Conservation (phyloP, 2,797 vertebrate genomes). For the Cuculus canorus region DNA sequence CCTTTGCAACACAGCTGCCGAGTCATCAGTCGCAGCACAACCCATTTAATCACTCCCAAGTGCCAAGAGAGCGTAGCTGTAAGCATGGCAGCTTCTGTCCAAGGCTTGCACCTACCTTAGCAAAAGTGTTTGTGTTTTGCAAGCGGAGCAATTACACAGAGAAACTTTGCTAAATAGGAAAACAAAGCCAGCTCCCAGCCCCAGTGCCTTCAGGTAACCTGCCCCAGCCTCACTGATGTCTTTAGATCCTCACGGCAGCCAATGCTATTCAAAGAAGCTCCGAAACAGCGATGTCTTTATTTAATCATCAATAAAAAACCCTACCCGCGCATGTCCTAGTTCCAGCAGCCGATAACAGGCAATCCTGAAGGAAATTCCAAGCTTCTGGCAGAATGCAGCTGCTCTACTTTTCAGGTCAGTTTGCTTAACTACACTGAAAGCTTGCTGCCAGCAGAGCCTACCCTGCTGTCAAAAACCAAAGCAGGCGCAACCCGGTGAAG, state of each 20-base stretch:
- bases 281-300: rapidly evolving
- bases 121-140: background rate
- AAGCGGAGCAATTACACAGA: rapidly evolving
- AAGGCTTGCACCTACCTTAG: background rate
- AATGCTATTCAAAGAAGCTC: background rate
- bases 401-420: background rate
- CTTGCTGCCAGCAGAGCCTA: background rate
- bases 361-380: background rate
- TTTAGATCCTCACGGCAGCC: background rate
- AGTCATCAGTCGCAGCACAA: background rate
- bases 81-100: background rate
- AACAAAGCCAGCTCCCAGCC: background rate
- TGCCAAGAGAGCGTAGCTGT: rapidly evolving
- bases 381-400: background rate
- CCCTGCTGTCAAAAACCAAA: background rate
- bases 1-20: background rate
- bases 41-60: background rate
- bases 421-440: background rate
- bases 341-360: background rate
- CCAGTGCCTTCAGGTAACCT: background rate
- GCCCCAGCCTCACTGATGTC: rapidly evolving
- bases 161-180: background rate
- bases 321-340: background rate
- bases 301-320: background rate
- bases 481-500: rapidly evolving